These are phyloP conservation scores for Enteromius paludinosus DNA, from an alignment of 2,797 vertebrate genomes.

Conservation along the genomic window DNA sequence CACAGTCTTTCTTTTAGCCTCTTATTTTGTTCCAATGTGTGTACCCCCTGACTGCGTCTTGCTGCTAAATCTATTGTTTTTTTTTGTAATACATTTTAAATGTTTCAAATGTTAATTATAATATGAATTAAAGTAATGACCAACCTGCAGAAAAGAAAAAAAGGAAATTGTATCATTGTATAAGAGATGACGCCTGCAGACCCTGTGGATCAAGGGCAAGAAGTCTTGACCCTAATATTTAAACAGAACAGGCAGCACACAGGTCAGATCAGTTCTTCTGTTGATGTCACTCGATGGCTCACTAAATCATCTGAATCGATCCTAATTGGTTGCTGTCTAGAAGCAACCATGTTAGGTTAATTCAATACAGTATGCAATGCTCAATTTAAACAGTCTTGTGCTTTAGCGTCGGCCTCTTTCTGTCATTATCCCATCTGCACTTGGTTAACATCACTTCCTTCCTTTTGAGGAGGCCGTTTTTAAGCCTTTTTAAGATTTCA, in stretches of 20 bases:
- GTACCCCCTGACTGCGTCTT: background rate
- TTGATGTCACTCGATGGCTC: background rate
- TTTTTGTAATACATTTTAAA: background rate
- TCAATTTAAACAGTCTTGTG: conserved; percentile 26
- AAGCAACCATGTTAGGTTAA: conserved; percentile 24
- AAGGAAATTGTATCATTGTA: background rate
- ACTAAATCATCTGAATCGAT: conserved; percentile 28
- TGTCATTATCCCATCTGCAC: conserved; percentile 47
- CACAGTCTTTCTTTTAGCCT: background rate
- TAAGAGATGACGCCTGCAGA: background rate
- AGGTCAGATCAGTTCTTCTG: background rate
- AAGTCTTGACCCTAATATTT: background rate
- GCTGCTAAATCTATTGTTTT: background rate
- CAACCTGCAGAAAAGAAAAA: background rate
- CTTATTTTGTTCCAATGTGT: background rate
- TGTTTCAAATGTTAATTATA: background rate
- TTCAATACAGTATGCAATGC: background rate
- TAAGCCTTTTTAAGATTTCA: conserved; percentile 25
- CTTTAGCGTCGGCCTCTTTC: conserved; percentile 29
- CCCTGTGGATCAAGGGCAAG: background rate
- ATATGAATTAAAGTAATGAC: background rate
- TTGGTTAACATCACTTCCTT: conserved; percentile 19
- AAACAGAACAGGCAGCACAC: background rate
- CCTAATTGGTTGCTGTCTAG: conserved; percentile 28
- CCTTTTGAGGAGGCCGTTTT: conserved; percentile 1